Base-by-base conservation (phyloP, 2,113 vertebrate genomes). In the Passer montanus region DNA sequence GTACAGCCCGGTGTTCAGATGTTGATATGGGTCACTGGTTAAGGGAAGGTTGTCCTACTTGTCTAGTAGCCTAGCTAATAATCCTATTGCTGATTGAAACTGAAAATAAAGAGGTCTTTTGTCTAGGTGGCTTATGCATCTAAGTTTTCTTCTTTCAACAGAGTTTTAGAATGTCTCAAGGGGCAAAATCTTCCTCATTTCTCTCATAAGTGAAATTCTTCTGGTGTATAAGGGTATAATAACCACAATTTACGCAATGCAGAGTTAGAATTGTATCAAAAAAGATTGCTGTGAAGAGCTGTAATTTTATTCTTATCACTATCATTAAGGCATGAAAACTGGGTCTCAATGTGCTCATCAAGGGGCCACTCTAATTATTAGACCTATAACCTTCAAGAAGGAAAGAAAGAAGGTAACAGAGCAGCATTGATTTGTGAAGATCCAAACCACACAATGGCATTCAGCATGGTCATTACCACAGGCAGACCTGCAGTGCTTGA, bases 361-460 rank as follows among this genome's bases (percentile, higher is more conserved):
- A 91, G 70, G 20, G 50, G 35, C 14, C 15, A 49, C 16, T 93
- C 62, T 73, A 76, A 79, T 95, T 79, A 87, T 83, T 85, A 87
- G 49, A 87, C 74, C n/a, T 87, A 43, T 93, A 95, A 95, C 74
- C 74, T 94, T 72, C 94, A 30, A 93, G 58, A 41, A 76, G 30
- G 55, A 87, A 93, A 87, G 33, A 76, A 90, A 92, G 33, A 82
- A 73, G 10, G 43, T 89, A 94, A 89, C 23, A 60, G 31, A 84
- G 60, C 31, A 80, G 37, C 67, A 73, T 77, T 73, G 58, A 80
- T 91, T 88, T 83, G 58, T 85, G 67, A 77, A 91, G n/a, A 80
- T 79, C 33, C 74, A 96, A 95, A 93, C n/a, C 70, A 87, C 81
- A 69, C 63, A 90, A 88, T 60, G 21, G 31, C 33, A 33, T 94